Conservation (phyloP, 1,140 invertebrate genomes). For the Doryteuthis pealeii region DNA sequence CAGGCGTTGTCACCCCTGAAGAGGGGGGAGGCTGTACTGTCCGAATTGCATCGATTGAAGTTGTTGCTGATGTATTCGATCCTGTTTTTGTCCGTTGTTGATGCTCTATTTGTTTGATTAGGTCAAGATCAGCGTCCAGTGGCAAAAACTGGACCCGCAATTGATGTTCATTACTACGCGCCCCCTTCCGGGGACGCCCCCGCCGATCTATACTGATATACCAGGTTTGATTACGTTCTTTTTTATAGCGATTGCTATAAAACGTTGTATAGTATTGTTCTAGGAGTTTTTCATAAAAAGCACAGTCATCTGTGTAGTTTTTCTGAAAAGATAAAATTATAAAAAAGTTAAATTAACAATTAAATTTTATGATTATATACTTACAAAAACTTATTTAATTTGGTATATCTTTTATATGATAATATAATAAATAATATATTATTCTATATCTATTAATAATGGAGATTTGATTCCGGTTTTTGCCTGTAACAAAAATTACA, state of each 20-base stretch:
- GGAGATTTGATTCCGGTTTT: too few relatives aligned
- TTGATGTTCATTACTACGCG: not conserved
- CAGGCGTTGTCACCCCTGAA: not conserved
- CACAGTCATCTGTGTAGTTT: not conserved
- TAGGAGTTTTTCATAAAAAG: not conserved
- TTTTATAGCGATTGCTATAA: not conserved
- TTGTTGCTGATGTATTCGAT: not conserved
- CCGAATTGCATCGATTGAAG: constrained; percentile 1
- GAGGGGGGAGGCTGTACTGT: not conserved
- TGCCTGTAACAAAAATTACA: too few relatives aligned
- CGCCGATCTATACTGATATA: constrained; percentile 3
- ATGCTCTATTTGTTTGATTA: not conserved
- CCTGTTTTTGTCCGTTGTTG: constrained; percentile 1
- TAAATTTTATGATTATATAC: too few relatives aligned
- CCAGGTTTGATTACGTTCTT: not conserved
- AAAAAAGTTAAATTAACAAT: too few relatives aligned
- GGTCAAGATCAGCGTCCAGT: not conserved
- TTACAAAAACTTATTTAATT: too few relatives aligned
- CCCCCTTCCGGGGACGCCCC: not conserved
- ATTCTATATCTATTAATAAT: too few relatives aligned
- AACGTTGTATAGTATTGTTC: constrained; percentile 1
- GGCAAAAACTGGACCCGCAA: not conserved
- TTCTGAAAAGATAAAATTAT: not conserved
- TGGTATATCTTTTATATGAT: too few relatives aligned
- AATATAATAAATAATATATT: too few relatives aligned